These are phyloP conservation scores for Lasioglossum lativentre DNA, from an alignment of 2,888 invertebrate species.

Conservation along the genomic window DNA sequence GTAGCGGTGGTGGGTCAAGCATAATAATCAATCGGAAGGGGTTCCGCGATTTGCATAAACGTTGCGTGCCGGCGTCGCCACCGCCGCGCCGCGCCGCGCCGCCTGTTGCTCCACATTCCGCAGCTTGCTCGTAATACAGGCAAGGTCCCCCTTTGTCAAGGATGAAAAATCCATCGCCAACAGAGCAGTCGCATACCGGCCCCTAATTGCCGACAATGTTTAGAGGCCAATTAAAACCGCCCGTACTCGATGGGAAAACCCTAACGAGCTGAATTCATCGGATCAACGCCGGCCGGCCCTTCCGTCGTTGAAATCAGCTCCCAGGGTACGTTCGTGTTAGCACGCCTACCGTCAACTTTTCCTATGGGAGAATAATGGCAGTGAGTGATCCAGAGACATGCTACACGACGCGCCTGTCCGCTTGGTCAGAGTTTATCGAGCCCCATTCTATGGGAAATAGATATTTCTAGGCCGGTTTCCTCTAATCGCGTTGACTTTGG, in stretches of 20 bases:
- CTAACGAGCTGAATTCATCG: constrained; percentile 29
- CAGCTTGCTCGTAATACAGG: constrained; percentile 61
- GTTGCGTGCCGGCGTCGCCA: constrained; percentile 44
- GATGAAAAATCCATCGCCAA: constrained; percentile 72
- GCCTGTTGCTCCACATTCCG: constrained; percentile 78
- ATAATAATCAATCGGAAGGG: constrained; percentile 35
- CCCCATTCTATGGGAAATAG: constrained; percentile 19
- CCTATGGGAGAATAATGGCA: constrained; percentile 27
- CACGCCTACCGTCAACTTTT: constrained; percentile 3
- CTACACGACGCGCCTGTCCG: constrained; percentile 27
- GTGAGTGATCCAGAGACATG: constrained; percentile 20
- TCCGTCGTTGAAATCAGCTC: background rate
- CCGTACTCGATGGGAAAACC: background rate
- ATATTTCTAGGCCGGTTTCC: background rate
- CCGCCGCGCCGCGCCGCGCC: constrained; percentile 47
- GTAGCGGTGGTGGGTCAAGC: constrained; percentile 7
- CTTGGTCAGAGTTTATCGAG: constrained; percentile 19
- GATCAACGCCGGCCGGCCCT: background rate
- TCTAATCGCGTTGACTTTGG: background rate
- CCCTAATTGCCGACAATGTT: constrained; percentile 61
- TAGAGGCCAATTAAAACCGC: constrained; percentile 40
- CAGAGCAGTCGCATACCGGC: constrained; percentile 58
- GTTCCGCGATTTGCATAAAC: constrained; percentile 76
- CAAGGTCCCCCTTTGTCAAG: constrained; percentile 80
- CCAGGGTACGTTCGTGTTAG: background rate